phyloP scores from a whole-genome alignment of 2,797 vertebrate genomes.

The Cossypha dichroa region DNA sequence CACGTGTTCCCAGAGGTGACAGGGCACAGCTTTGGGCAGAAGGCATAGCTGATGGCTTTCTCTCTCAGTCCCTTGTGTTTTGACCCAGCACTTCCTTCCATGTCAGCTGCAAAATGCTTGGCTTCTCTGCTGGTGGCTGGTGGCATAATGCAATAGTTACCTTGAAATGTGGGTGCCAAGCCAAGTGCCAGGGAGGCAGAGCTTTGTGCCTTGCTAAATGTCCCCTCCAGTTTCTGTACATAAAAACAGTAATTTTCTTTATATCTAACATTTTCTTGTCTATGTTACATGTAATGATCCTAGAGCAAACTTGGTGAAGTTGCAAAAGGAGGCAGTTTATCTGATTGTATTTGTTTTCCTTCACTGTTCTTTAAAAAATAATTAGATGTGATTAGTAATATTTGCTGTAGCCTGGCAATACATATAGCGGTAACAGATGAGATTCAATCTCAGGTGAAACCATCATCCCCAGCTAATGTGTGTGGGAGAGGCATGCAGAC shows the following conservation, averaged over 20 bases:
- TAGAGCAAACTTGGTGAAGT: not conserved
- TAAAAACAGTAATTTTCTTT: not conserved
- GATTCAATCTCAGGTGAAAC: conserved; percentile 18
- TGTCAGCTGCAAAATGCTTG: not conserved
- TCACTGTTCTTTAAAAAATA: not conserved
- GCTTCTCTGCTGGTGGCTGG: not conserved
- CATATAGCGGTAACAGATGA: not conserved
- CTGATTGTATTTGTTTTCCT: conserved; percentile 22
- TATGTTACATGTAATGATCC: not conserved
- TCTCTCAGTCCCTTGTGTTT: not conserved
- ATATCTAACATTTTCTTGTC: not conserved
- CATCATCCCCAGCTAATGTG: not conserved
- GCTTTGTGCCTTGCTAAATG: not conserved
- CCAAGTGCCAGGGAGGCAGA: not conserved
- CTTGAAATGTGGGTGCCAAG: not conserved
- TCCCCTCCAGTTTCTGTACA: not conserved
- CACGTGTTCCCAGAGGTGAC: rapidly evolving
- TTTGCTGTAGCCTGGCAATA: conserved; percentile 9
- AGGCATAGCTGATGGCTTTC: not conserved
- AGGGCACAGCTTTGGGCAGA: not conserved
- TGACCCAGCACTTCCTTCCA: not conserved
- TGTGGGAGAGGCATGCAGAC: conserved; percentile 5
- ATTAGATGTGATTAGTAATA: conserved; percentile 1
- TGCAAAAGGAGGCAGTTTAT: not conserved
- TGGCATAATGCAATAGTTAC: not conserved